Base-by-base conservation (phyloP, 2,113 vertebrate species). In the Boleophthalmus pectinirostris region DNA sequence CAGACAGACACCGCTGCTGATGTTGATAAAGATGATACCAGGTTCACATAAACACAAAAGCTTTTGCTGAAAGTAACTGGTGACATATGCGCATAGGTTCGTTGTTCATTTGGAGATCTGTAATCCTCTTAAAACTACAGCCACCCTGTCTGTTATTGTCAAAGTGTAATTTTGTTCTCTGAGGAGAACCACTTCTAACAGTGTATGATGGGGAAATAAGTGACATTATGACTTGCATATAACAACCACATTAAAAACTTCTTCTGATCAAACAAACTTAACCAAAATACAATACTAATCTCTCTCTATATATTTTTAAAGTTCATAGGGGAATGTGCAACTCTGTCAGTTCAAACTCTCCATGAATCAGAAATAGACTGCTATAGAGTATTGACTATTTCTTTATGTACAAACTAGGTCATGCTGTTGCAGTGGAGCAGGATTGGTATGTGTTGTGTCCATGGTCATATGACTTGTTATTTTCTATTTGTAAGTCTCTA, bases 371-470 rank as follows among this genome's bases (percentile, higher is more conserved):
- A 61, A 61, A 61, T 33, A 61, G 58, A 33, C 58, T 29, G 13
- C 57, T 25, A 15, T 60, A 29, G 11, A 24, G 12, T 61, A 61
- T 18, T 61, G 15, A 61, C 58, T 61, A 29, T 61, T 58, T 56
- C 21, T 58, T 61, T 61, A 61, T 61, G 15, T 61, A 16, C 58
- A 61, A 58, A 33, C 25, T 61, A 61, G 25, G 58, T 61, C 58
- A 61, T 60, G 56, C 10, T 16, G 24, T 33, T 61, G 9, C 15
- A 33, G 5, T 20, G 14, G 5, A 61, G 24, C 58, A 60, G 24
- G 29, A 33, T 16, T 61, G 35, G 6, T 64, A 64, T 64, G 33
- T 43, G 60, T 25, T 4, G 18, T 33, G 23, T 58, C 23, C 13
- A 25, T 25, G 57, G 57, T 61, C 58, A 61, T 61, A 61, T 61